Conservation (phyloP, 92 coral and sea anemone species). For the Montipora capitata region DNA sequence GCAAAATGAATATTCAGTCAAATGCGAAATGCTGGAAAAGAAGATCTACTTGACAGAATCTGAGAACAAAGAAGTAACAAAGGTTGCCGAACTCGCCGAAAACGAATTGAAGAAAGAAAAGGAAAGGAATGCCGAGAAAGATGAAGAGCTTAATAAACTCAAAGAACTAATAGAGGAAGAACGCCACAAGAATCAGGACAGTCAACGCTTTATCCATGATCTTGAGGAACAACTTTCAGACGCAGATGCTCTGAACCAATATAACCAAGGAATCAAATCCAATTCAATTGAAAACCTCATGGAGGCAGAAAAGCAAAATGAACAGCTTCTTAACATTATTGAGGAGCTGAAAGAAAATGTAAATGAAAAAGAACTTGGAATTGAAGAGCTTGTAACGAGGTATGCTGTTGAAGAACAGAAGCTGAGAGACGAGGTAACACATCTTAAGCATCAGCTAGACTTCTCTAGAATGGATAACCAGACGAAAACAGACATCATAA, state of each 20-base stretch:
- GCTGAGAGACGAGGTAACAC: constrained; percentile 75
- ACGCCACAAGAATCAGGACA: constrained; percentile 63
- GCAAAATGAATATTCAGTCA: constrained; percentile 78
- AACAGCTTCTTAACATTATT: constrained; percentile 75
- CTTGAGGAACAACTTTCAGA: constrained; percentile 81
- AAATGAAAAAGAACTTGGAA: constrained; percentile 84
- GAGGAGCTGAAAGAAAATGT: constrained; percentile 79
- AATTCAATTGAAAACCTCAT: constrained; percentile 84
- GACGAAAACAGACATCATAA: constrained; percentile 83
- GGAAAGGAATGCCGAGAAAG: constrained; percentile 23
- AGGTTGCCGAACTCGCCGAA: constrained; percentile 62
- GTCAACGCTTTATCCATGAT: constrained; percentile 69
- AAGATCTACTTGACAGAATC: constrained; percentile 73
- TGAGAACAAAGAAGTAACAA: constrained; percentile 65
- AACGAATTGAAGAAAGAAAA: constrained; percentile 55
- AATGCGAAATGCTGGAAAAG: constrained; percentile 83
- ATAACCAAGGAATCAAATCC: constrained; percentile 84
- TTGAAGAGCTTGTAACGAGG: constrained; percentile 85
- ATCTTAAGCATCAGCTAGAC: constrained; percentile 73
- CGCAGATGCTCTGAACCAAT: constrained; percentile 81
- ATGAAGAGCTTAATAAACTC: constrained; percentile 59
- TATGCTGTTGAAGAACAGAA: constrained; percentile 91
- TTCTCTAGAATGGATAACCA: constrained; percentile 80
- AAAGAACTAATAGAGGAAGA: constrained; percentile 61
- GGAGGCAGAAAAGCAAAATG: constrained; percentile 86